Base-by-base conservation (phyloP, 2,888 invertebrate species). In the Dolichopus griseipennis region DNA sequence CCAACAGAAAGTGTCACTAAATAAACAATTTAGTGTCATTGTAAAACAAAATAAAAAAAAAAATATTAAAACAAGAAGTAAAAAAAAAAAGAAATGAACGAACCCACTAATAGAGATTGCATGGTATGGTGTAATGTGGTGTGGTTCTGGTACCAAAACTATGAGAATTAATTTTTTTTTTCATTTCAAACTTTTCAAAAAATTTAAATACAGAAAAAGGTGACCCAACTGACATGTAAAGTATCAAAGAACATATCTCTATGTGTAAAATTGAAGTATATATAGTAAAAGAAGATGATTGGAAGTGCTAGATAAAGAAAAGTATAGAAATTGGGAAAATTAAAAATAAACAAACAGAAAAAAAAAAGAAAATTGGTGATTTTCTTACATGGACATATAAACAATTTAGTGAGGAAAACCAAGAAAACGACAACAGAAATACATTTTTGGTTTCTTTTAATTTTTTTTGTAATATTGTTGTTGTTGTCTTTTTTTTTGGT, bases 11-110 rank as follows among this genome's bases (percentile, higher is more conserved):
- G 52, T 52, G 52, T 52, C 52, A 52, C 52, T 52, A 52, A 52
- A 52, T 52, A 52, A 52, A 52, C 52, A 52, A 52, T 52, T 52
- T 52, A 52, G 52, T 52, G 52, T 52, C 52, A 52, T 52, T 52
- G 52, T 52, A 52, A 52, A 52, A 52, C 18, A 12, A 52, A 52
- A 2, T 1, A 15, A 52, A 18, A 52, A 6, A 52, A 37, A 37
- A n/a, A n/a, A n/a, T n/a, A n/a, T n/a, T n/a, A n/a, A n/a, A n/a
- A n/a, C n/a, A n/a, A n/a, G n/a, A n/a, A n/a, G n/a, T n/a, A n/a
- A n/a, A n/a, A 8, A 37, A 37, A 37, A 8, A 37, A 37, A 37
- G 10, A 37, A 37, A 37, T n/a, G 52, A 52, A n/a, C 52, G 52
- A 52, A n/a, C 52, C n/a, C 52, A 52, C 52, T 37, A 37, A 37